phyloP scores from a whole-genome alignment of 2,797 vertebrate genomes.

The Acestrorhynchus altus region DNA sequence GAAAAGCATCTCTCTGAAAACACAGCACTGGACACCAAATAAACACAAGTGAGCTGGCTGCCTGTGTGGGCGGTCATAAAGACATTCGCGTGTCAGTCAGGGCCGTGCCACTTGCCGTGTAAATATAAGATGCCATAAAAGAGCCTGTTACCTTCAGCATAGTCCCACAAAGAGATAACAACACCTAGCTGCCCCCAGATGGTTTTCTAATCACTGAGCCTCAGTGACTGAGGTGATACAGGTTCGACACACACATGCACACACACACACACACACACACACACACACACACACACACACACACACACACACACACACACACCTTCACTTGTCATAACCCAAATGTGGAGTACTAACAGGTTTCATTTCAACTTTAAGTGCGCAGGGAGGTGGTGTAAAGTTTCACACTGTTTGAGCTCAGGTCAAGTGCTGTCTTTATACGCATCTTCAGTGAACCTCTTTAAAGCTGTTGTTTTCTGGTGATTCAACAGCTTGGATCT shows the following conservation, averaged over 20 bases:
- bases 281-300: slow-evolving; percentile 23
- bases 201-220: slow-evolving; percentile 63
- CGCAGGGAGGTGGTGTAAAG: slow-evolving; percentile 48
- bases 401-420: slow-evolving; percentile 55
- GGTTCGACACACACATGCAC: slow-evolving; percentile 54
- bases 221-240: slow-evolving; percentile 4
- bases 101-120: slow-evolving; percentile 60
- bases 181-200: slow-evolving; percentile 56
- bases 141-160: slow-evolving; percentile 39
- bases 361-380: slow-evolving; percentile 62
- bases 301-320: slow-evolving; percentile 46
- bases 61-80: slow-evolving; percentile 72
- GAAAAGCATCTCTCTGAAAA: slow-evolving; percentile 50
- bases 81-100: slow-evolving; percentile 58
- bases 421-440: slow-evolving; percentile 58
- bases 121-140: slow-evolving; percentile 65
- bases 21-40: slow-evolving; percentile 22
- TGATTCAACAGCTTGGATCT: slow-evolving; percentile 17
- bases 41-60: slow-evolving; percentile 32
- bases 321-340: slow-evolving; percentile 49
- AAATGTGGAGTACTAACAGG: slow-evolving; percentile 53
- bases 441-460: slow-evolving; percentile 43
- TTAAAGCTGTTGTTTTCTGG: slow-evolving; percentile 40
- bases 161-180: slow-evolving; percentile 48
- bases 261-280: slow-evolving; percentile 49